Evolutionary conservation across 2,888 invertebrate species (phyloP).

Genomic region (Ferrisia virgata): DNA sequence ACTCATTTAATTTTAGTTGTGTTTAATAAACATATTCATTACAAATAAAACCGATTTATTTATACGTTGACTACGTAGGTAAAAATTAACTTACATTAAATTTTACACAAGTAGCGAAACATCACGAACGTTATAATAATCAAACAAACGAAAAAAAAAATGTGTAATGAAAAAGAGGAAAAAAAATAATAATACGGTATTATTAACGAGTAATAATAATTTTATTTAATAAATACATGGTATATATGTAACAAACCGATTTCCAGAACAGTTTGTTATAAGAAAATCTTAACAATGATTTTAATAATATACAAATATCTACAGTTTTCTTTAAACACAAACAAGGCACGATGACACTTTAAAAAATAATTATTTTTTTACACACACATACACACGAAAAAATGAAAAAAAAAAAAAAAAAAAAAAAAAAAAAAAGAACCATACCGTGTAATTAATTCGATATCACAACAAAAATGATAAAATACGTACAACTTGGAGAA

Average conservation of each 20-base stretch:
- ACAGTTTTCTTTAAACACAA: constrained; percentile 23
- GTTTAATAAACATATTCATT: constrained; percentile 34
- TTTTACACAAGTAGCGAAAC: constrained; percentile 27
- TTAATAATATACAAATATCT: constrained; percentile 22
- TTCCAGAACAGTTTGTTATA: constrained; percentile 6
- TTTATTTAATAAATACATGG: constrained; percentile 36
- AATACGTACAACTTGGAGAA: constrained; percentile 31
- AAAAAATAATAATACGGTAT: constrained; percentile 36
- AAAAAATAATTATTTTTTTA: constrained; percentile 2
- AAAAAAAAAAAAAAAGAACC: constrained; percentile 31
- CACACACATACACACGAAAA: background rate
- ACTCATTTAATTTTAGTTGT: constrained; percentile 16
- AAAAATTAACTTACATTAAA: constrained; percentile 38
- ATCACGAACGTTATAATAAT: constrained; percentile 33
- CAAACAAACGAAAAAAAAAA: constrained; percentile 25
- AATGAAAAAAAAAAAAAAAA: background rate
- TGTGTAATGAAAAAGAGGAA: constrained; percentile 11
- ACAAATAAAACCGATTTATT: constrained; percentile 38
- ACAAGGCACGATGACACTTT: constrained; percentile 45
- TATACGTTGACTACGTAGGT: constrained; percentile 42
- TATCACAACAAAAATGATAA: constrained; percentile 40
- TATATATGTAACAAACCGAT: constrained; percentile 43
- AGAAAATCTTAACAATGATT: constrained; percentile 42
- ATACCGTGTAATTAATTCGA: constrained; percentile 39
- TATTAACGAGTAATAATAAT: constrained; percentile 37